Evolutionary conservation across 2,888 invertebrate genomes (phyloP), one percentile per base, ranked within the genome.

Genomic region (Brachyopa scutellaris): DNA sequence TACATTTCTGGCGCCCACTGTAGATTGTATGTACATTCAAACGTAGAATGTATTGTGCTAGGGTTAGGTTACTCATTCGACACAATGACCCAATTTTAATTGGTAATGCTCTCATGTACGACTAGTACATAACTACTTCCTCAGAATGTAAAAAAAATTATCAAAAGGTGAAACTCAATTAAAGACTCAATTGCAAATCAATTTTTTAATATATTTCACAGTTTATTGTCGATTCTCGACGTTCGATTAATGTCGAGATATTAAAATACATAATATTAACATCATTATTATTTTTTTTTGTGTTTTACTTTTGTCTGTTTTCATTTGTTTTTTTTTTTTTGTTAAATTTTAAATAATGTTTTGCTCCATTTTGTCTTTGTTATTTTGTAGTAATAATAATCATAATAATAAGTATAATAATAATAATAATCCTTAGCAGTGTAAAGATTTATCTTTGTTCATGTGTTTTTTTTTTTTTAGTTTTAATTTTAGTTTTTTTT

Each of bases 171-270:
- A 31, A 11, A 29, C 0, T 15, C 9, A 42, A 59, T 61, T 45
- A 51, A 51, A 69, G 61, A 31, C 42, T 5, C 15, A 62, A 64
- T 80, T 74, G 55, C 47, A 80, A 76, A 80, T 76, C 59, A 79
- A 73, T 74, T 80, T 72, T 86, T 86, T 85, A 87, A 87, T 87
- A 87, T 85, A 88, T 89, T 89, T 90, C 90, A 90, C 90, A 90
- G 89, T 90, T 90, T 90, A 90, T 90, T 90, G 90, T 90, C 90
- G 89, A 88, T 89, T 90, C 90, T 90, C 90, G 90, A 90, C 90
- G 85, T 87, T 88, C 88, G 88, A 88, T 88, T 89, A 88, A 86
- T 87, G 89, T 88, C 89, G 89, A 89, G 90, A 90, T 89, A 87
- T 86, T 87, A 88, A 90, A 88, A 88, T 89, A 89, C 87, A 87